Conservation (phyloP, 2,797 vertebrate species). For the Urophycis tenuis region DNA sequence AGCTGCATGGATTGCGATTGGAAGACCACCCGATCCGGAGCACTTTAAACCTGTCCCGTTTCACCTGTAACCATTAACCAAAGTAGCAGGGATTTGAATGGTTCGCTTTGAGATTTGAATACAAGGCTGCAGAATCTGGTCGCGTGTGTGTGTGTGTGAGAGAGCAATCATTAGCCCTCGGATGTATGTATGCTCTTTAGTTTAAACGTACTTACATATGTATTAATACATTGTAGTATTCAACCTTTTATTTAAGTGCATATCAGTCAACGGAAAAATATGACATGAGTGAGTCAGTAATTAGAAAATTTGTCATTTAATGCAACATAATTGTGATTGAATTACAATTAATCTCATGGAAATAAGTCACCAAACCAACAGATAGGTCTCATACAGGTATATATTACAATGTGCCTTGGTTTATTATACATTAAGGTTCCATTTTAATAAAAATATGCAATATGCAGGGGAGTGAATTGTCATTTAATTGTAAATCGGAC, state of each 20-base stretch:
- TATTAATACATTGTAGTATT: not conserved
- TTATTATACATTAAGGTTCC: slow-evolving; percentile 86
- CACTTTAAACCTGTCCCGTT: not conserved
- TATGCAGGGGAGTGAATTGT: slow-evolving; percentile 68
- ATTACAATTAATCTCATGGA: slow-evolving; percentile 86
- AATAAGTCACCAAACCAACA: slow-evolving; percentile 81
- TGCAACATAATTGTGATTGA: slow-evolving; percentile 85
- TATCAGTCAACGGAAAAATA: not conserved
- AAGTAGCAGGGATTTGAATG: not conserved
- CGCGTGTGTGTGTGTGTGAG: not conserved
- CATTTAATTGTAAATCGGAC: slow-evolving; percentile 77
- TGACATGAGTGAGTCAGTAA: slow-evolving; percentile 68
- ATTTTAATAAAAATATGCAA: slow-evolving; percentile 78
- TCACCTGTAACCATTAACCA: not conserved
- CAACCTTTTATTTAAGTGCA: not conserved
- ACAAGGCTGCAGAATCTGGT: too few species aligned
- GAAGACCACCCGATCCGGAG: too few species aligned
- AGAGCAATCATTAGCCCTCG: not conserved
- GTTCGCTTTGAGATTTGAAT: too few species aligned
- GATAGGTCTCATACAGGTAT: slow-evolving; percentile 87
- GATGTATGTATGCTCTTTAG: not conserved
- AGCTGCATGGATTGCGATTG: not conserved
- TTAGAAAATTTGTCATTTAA: slow-evolving; percentile 93
- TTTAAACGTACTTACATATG: not conserved
- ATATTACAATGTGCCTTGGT: slow-evolving; percentile 94